A percentile compares a stretch with the other conserved stretches of the same genome.
Evolutionary conservation across 1,140 invertebrate species (phyloP).

Genomic region (Drosophila saltans): DNA sequence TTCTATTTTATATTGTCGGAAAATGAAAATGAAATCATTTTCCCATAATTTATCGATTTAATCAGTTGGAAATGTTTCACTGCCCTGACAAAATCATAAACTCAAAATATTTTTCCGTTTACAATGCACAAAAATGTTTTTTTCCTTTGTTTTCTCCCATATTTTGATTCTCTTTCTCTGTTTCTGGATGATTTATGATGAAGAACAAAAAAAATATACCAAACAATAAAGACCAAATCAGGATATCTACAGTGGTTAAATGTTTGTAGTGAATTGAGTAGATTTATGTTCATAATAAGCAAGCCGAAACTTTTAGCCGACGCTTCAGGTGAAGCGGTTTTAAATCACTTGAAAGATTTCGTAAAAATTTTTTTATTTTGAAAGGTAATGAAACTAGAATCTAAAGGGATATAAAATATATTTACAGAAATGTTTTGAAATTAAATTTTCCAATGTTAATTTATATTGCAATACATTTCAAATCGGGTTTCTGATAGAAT

Average conservation of each 20-base stretch:
- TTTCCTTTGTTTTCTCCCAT: background rate
- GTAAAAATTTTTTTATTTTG: too few relatives aligned
- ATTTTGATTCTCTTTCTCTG: background rate
- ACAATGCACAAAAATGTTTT: conserved; percentile 47
- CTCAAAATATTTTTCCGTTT: conserved; percentile 45
- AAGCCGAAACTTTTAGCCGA: background rate
- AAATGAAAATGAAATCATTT: conserved; percentile 64
- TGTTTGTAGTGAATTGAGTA: background rate
- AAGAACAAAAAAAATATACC: conserved; percentile 26
- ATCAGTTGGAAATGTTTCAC: conserved; percentile 80
- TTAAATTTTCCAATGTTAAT: too few relatives aligned
- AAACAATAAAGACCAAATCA: conserved; percentile 6
- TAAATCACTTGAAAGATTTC: too few relatives aligned
- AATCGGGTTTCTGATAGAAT: too few relatives aligned
- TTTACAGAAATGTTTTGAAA: too few relatives aligned
- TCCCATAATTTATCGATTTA: conserved; percentile 79
- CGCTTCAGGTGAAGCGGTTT: too few relatives aligned
- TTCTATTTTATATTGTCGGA: conserved; percentile 45
- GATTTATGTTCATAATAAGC: too few relatives aligned
- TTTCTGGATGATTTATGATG: conserved; percentile 42
- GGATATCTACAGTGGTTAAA: conserved; percentile 9
- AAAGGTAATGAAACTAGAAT: too few relatives aligned
- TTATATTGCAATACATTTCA: too few relatives aligned
- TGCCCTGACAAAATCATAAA: conserved; percentile 78
- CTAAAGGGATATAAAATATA: too few relatives aligned